These are phyloP conservation scores for Bugula neritina DNA, from an alignment of 2,888 invertebrate genomes.

Conservation along the genomic window DNA sequence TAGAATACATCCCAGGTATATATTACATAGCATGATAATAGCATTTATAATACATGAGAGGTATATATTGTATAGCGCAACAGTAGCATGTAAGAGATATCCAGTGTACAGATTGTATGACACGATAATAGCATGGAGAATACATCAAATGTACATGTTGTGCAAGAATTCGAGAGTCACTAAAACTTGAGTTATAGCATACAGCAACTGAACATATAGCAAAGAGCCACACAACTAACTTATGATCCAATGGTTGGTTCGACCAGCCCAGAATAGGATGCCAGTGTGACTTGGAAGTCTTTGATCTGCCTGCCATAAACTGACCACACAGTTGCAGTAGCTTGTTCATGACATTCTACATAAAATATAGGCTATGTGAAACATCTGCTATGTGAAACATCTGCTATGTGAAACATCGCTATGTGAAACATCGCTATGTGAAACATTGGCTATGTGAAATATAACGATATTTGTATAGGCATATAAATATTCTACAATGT, in stretches of 20 bases:
- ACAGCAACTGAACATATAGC: not conserved
- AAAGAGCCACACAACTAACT: slow-evolving; percentile 33
- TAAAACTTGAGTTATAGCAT: not conserved
- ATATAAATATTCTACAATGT: too few species aligned
- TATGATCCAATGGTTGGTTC: slow-evolving; percentile 64
- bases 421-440: too few species aligned
- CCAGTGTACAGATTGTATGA: not conserved
- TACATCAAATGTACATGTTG: not conserved
- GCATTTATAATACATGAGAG: not conserved
- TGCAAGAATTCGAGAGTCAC: not conserved
- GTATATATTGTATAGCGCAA: not conserved
- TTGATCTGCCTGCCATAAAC: slow-evolving; percentile 75
- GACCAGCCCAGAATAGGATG: slow-evolving; percentile 97
- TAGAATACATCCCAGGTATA: too few species aligned
- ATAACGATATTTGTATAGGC: too few species aligned
- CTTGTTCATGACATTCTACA: slow-evolving; percentile 74
- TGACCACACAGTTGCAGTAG: slow-evolving; percentile 83
- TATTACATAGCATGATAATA: not conserved
- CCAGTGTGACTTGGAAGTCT: slow-evolving; percentile 88
- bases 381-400: too few species aligned
- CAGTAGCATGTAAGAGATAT: not conserved
- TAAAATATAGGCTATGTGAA: too few species aligned
- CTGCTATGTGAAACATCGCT: too few species aligned
- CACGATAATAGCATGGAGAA: not conserved
- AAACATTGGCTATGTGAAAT: too few species aligned